Conservation (phyloP, 2,113 vertebrate species). For the Pluvialis apricaria region DNA sequence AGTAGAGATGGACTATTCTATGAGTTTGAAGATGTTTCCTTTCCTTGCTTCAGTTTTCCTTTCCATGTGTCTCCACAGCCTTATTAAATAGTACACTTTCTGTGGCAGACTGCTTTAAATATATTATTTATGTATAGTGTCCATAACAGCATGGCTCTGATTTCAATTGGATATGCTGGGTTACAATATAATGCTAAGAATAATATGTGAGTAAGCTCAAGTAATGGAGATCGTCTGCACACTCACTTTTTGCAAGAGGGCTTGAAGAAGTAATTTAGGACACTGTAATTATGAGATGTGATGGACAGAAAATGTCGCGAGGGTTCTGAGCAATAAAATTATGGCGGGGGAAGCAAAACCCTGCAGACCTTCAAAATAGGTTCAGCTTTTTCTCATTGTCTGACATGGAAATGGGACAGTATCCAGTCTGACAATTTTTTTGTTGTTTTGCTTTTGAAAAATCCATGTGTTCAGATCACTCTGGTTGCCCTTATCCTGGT, state of each 20-base stretch:
- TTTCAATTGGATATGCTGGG: neutral
- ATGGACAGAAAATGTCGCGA: neutral
- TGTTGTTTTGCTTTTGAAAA: neutral
- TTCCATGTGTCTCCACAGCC: neutral
- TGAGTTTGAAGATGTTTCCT: neutral
- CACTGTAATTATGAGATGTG: neutral
- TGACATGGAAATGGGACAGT: neutral
- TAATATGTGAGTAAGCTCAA: neutral
- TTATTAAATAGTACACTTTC: neutral
- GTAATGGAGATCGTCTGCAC: neutral
- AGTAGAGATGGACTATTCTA: accelerated
- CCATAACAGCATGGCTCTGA: neutral
- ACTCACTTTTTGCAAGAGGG: neutral
- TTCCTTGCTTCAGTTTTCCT: neutral
- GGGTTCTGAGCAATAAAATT: neutral
- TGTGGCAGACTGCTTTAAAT: neutral
- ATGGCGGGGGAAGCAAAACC: neutral
- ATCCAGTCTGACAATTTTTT: neutral
- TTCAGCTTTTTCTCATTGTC: neutral
- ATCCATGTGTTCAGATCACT: neutral
- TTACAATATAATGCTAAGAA: neutral
- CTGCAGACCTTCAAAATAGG: neutral
- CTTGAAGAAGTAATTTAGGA: neutral
- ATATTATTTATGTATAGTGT: neutral
- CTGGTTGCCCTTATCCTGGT: neutral